Conservation (phyloP, 2,113 vertebrate genomes). For the cattle (Bos taurus) region ARS-UCD2.0 NC_037336.1:100721001-100721500, state of each 20-base stretch:
- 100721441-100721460: background rate
- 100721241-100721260: background rate
- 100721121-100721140: background rate
- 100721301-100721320: background rate
- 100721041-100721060: background rate
- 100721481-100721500: background rate
- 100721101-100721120: background rate
- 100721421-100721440: background rate
- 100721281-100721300: background rate
- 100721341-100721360: background rate
- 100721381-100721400: background rate
- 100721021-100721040: accelerated
- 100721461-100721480: background rate
- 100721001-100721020: background rate
- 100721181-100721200: background rate
- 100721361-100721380: background rate
- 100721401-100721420: background rate
- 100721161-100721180: background rate
- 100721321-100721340: background rate
- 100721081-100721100: background rate
- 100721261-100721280: background rate
- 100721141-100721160: accelerated
- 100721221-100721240: background rate
- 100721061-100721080: background rate
- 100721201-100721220: background rate